These are phyloP conservation scores for Clarias batrachus DNA, from an alignment of 2,113 vertebrate species.

Conservation along the genomic window DNA sequence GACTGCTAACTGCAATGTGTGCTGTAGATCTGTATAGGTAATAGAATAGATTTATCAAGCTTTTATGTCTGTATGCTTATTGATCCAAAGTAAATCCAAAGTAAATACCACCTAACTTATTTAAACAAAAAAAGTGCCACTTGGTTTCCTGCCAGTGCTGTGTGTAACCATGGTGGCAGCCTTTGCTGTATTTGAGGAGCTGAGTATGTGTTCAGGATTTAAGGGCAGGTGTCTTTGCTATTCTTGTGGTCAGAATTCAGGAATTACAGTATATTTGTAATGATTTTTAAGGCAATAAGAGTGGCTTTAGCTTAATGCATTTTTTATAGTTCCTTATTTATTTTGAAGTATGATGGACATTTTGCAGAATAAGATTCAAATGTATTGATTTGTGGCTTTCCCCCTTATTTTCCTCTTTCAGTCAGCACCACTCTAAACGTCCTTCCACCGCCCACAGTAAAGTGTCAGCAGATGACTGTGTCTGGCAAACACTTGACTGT, in stretches of 20 bases:
- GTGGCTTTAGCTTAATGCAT: neutral
- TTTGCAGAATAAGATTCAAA: neutral
- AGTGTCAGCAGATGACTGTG: conserved; percentile 82
- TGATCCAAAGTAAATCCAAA: neutral
- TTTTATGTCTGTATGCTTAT: neutral
- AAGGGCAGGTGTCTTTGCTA: neutral
- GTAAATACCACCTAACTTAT: neutral
- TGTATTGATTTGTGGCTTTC: neutral
- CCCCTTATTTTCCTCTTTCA: conserved; percentile 49
- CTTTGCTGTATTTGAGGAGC: no score
- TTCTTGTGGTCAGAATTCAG: neutral
- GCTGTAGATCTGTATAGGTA: neutral
- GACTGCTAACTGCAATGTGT: neutral
- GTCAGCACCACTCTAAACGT: conserved; percentile 84
- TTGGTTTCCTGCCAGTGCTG: neutral
- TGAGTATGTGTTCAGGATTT: neutral
- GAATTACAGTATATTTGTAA: neutral
- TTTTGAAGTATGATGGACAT: neutral
- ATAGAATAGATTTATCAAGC: neutral
- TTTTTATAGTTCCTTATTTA: neutral
- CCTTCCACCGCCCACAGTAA: conserved; percentile 81
- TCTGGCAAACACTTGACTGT: conserved; percentile 83
- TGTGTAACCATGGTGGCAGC: neutral
- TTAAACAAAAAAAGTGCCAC: neutral
- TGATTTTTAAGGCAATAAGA: neutral